Evolutionary conservation across 2,888 invertebrate genomes (phyloP).

Genomic region (Drosophila pegasa): DNA sequence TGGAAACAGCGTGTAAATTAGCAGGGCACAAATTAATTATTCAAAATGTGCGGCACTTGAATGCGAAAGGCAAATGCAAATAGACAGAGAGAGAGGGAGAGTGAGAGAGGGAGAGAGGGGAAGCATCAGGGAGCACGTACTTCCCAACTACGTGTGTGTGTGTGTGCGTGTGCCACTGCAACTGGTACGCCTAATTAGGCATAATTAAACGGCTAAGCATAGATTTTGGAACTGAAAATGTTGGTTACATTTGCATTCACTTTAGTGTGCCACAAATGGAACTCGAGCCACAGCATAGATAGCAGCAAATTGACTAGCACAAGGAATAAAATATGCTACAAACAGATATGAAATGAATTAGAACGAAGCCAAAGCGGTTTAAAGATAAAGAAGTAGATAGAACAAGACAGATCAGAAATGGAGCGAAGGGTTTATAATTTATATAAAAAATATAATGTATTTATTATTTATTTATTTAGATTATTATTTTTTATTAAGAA

Average conservation of each 20-base stretch:
- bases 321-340: background rate
- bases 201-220: constrained; percentile 68
- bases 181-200: constrained; percentile 67
- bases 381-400: too few relatives aligned
- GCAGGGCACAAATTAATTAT: constrained; percentile 80
- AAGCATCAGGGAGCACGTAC: background rate
- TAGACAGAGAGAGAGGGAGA: constrained; percentile 5
- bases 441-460: too few relatives aligned
- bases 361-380: too few relatives aligned
- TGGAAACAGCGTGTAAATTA: constrained; percentile 77
- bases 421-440: background rate
- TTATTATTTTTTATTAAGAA: too few relatives aligned
- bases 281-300: constrained; percentile 2
- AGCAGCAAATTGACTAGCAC: background rate
- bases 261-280: constrained; percentile 12
- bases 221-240: constrained; percentile 51
- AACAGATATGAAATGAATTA: background rate
- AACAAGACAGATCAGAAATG: too few relatives aligned
- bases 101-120: background rate
- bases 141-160: constrained; percentile 16
- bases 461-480: too few relatives aligned
- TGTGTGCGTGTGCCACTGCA: constrained; percentile 37
- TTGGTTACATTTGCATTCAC: constrained; percentile 38
- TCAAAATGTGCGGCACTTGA: constrained; percentile 79
- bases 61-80: constrained; percentile 48